Conservation (phyloP, 2,797 vertebrate genomes). For the Vipera ursinii region DNA sequence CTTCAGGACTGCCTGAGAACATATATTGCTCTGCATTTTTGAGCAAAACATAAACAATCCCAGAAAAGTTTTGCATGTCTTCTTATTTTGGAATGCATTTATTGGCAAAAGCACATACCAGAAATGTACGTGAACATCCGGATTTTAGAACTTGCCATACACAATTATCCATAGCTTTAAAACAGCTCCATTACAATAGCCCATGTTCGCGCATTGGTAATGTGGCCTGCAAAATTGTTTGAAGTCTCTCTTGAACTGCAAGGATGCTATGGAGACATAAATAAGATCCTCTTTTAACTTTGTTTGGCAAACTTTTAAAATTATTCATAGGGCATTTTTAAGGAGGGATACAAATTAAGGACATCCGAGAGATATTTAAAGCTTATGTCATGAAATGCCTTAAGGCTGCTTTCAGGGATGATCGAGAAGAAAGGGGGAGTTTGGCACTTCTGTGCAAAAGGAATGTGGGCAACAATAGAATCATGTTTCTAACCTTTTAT, state of each 20-base stretch:
- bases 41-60: not conserved
- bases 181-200: not conserved
- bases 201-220: not conserved
- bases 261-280: slow-evolving; percentile 5
- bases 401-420: slow-evolving; percentile 20
- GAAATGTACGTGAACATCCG: not conserved
- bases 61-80: not conserved
- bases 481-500: not conserved
- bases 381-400: not conserved
- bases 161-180: not conserved
- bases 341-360: not conserved
- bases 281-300: not conserved
- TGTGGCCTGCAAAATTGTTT: not conserved
- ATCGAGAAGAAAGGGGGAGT: slow-evolving; percentile 1
- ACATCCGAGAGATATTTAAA: slow-evolving; percentile 16
- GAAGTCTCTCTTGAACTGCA: not conserved
- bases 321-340: not conserved
- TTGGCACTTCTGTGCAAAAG: not conserved
- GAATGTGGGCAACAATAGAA: not conserved
- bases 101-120: not conserved
- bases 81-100: not conserved
- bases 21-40: not conserved
- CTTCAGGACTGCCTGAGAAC: not conserved
- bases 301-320: not conserved
- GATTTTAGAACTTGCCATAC: not conserved